Evolutionary conservation across 2,888 invertebrate species (phyloP).

Genomic region (Drosophila pseudotalamancana): DNA sequence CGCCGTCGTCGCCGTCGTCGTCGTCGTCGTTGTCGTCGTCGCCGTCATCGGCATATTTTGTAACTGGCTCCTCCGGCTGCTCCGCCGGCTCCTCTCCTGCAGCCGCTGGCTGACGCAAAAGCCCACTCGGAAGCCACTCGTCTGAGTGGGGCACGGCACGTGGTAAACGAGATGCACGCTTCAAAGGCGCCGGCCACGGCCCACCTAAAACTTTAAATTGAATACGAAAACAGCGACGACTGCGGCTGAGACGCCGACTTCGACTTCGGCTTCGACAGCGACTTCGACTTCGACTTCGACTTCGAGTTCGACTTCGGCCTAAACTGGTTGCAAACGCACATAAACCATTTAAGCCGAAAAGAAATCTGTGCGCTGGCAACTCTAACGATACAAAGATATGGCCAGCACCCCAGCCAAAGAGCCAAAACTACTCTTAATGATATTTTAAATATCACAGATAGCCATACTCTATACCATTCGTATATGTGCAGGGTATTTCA

Average conservation of each 20-base stretch:
- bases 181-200: conserved; percentile 74
- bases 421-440: conserved; percentile 42
- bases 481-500: too few species aligned
- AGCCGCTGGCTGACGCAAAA: conserved; percentile 34
- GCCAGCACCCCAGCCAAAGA: conserved; percentile 31
- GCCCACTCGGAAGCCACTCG: conserved; percentile 21
- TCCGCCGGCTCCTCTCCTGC: background rate
- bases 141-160: conserved; percentile 64
- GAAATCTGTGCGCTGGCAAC: conserved; percentile 72
- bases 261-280: conserved; percentile 6
- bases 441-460: conserved; percentile 31
- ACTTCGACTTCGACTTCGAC: background rate
- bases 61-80: conserved; percentile 30
- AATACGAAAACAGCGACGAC: conserved; percentile 49
- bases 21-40: conserved; percentile 29
- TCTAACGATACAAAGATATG: conserved; percentile 56
- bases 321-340: conserved; percentile 80
- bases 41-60: conserved; percentile 44
- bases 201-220: conserved; percentile 72
- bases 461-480: conserved; percentile 20
- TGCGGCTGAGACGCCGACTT: conserved; percentile 22
- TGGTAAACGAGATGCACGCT: conserved; percentile 77
- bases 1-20: conserved; percentile 19
- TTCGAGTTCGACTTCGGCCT: conserved; percentile 26
- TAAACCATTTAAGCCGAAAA: conserved; percentile 80